A percentile compares a stretch with the other conserved stretches of the same genome.
phyloP scores from a whole-genome alignment of 2,888 invertebrate species.

The Branchellion lobata region DNA sequence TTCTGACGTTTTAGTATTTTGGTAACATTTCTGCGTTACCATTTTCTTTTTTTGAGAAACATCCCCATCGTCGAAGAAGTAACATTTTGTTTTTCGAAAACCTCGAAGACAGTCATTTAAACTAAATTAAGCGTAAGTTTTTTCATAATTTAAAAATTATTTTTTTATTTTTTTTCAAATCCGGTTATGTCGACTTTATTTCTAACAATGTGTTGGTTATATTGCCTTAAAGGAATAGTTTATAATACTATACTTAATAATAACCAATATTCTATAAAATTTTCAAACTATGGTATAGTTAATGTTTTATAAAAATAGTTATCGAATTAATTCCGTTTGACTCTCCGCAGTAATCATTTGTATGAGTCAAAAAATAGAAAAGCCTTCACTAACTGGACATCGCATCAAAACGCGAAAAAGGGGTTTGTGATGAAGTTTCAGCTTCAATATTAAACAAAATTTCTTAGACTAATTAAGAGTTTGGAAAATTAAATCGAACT shows the following conservation, averaged over 20 bases:
- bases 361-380: conserved; percentile 99
- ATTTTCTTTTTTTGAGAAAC: conserved; percentile 9
- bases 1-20: conserved; percentile 9
- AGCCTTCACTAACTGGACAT: conserved; percentile 99
- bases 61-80: background rate
- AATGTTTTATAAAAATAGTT: background rate
- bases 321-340: too few relatives aligned
- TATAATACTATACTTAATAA: too few relatives aligned
- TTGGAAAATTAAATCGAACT: too few relatives aligned
- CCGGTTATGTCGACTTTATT: background rate
- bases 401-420: conserved; percentile 99
- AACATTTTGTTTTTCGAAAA: conserved; percentile 13
- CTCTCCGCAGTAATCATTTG: conserved; percentile 68
- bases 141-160: background rate
- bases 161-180: background rate
- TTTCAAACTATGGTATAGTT: background rate
- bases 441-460: too few relatives aligned
- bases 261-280: background rate
- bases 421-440: conserved; percentile 79
- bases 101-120: conserved; percentile 2
- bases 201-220: background rate
- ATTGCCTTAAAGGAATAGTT: too few relatives aligned
- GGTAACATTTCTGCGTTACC: conserved; percentile 8
- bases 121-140: conserved; percentile 15
- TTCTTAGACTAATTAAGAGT: too few relatives aligned